These are phyloP conservation scores for Melanotaenia boesemani DNA, from an alignment of 2,797 vertebrate genomes.

Conservation along the genomic window DNA sequence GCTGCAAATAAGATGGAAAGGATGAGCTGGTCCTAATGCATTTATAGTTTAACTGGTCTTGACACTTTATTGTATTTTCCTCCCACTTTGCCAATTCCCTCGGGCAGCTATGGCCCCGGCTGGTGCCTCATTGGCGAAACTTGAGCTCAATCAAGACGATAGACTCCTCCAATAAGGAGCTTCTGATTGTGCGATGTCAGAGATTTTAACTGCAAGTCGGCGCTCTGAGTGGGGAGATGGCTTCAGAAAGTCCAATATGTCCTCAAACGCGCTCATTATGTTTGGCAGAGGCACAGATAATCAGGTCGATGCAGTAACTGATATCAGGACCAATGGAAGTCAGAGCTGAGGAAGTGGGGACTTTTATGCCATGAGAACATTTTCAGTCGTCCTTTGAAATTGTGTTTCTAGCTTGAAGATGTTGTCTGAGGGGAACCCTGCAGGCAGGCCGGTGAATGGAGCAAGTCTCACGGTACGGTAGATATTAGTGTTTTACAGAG, in stretches of 20 bases:
- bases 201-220: constrained; percentile 62
- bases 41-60: constrained; percentile 71
- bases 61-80: constrained; percentile 80
- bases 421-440: background rate
- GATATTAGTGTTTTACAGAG: too few relatives aligned
- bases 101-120: constrained; percentile 56
- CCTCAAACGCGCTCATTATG: constrained; percentile 48
- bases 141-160: constrained; percentile 79
- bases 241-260: constrained; percentile 45
- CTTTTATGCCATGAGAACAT: constrained; percentile 24
- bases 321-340: constrained; percentile 47
- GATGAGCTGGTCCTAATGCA: constrained; percentile 64
- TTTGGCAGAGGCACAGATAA: constrained; percentile 53
- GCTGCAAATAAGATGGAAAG: constrained; percentile 37
- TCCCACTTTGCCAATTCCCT: constrained; percentile 69
- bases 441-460: background rate
- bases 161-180: constrained; percentile 68
- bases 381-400: constrained; percentile 15
- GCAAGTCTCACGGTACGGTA: too few relatives aligned
- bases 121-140: constrained; percentile 80
- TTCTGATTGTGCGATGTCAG: constrained; percentile 80
- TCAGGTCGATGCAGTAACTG: constrained; percentile 64
- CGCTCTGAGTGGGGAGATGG: constrained; percentile 45
- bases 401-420: constrained; percentile 3
- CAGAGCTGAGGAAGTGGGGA: constrained; percentile 13